phyloP scores from a whole-genome alignment of 1,140 invertebrate genomes.

The Heliconius nattereri region DNA sequence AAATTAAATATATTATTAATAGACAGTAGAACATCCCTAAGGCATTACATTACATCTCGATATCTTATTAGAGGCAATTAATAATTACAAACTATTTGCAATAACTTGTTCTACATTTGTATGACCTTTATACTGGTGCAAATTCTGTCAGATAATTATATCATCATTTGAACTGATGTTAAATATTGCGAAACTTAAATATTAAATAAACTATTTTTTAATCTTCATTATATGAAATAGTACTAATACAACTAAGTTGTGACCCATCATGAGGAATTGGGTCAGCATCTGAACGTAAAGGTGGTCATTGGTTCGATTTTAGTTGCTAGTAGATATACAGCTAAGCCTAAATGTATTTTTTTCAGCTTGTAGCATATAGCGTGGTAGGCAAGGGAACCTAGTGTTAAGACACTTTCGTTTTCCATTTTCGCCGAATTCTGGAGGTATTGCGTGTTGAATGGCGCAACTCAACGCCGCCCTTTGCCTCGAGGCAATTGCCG shows the following conservation, averaged over 20 bases:
- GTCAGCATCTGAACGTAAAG: too few species aligned
- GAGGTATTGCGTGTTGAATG: too few species aligned
- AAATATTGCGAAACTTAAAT: background rate
- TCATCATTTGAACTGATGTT: background rate
- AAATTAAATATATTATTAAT: too few species aligned
- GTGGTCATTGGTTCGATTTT: background rate
- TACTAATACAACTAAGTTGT: too few species aligned
- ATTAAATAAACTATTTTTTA: background rate
- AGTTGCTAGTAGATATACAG: too few species aligned
- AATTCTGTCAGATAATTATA: slow-evolving; percentile 25
- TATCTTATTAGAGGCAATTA: slow-evolving; percentile 18
- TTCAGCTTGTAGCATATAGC: background rate
- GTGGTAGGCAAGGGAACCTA: background rate
- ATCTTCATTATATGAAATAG: too few species aligned
- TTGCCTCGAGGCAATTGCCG: too few species aligned
- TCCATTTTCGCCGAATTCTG: background rate
- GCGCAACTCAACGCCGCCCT: too few species aligned
- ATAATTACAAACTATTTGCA: slow-evolving; percentile 18
- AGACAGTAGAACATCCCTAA: background rate
- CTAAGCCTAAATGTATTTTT: too few species aligned
- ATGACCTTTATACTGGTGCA: slow-evolving; percentile 22
- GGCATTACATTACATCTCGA: background rate
- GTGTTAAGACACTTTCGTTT: background rate
- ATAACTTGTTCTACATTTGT: slow-evolving; percentile 21
- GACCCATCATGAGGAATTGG: too few species aligned